phyloP scores from a whole-genome alignment of 2,113 vertebrate species.

The Speoplatyrhinus poulsoni region DNA sequence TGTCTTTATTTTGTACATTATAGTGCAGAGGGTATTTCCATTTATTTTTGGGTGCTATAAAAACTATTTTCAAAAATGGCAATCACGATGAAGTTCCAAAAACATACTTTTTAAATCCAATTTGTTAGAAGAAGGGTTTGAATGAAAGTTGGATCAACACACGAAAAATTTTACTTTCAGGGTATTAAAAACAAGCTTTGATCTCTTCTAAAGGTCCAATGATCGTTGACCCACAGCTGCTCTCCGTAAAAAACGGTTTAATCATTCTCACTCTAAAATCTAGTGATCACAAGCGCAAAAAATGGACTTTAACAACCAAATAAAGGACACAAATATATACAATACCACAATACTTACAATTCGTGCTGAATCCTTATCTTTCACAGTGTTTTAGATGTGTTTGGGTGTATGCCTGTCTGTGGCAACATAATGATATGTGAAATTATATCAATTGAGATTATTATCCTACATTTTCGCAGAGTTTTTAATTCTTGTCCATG shows the following conservation, averaged over 20 bases:
- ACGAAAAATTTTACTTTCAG: conserved; percentile 15
- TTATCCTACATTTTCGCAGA: conserved; percentile 16
- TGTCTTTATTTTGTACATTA: conserved; percentile 44
- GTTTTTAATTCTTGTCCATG: conserved; percentile 28
- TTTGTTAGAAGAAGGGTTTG: neutral
- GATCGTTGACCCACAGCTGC: neutral
- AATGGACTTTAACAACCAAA: conserved; percentile 30
- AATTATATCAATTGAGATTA: conserved; percentile 3
- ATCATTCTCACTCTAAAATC: conserved; percentile 20
- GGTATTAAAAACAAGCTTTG: neutral
- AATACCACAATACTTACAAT: conserved; percentile 32
- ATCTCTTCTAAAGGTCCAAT: neutral
- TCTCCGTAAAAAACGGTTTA: neutral
- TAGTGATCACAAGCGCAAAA: conserved; percentile 37
- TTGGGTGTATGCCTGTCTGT: conserved; percentile 10
- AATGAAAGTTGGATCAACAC: neutral
- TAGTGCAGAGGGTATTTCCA: conserved; percentile 31
- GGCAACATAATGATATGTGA: neutral
- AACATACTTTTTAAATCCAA: neutral
- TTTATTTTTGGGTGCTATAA: conserved; percentile 37
- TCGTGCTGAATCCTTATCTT: conserved; percentile 9
- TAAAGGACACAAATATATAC: conserved; percentile 37
- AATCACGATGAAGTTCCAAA: neutral
- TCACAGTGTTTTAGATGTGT: conserved; percentile 25
- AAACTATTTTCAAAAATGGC: conserved; percentile 24